Conservation (phyloP, 2,888 invertebrate species). For the Crematogaster levior region DNA sequence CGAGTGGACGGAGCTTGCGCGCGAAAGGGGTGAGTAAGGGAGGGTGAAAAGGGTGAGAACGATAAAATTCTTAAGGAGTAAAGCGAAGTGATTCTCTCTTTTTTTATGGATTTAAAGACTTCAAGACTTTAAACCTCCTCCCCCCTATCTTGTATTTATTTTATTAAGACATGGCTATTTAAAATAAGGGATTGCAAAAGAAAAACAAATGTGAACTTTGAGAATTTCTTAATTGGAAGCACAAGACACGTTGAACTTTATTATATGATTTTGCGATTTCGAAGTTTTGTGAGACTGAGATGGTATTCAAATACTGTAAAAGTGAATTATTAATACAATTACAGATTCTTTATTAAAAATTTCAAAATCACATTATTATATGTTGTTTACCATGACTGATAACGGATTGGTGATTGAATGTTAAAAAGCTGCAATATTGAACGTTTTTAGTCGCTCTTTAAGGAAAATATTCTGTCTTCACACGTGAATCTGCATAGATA, state of each 20-base stretch:
- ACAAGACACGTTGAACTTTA: background rate
- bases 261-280: background rate
- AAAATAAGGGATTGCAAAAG: background rate
- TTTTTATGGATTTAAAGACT: constrained; percentile 32
- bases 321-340: background rate
- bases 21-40: constrained; percentile 21
- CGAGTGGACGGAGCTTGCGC: constrained; percentile 37
- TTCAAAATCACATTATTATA: background rate
- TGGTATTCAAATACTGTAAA: background rate
- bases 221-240: background rate
- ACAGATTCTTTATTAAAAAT: background rate
- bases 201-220: background rate
- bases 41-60: constrained; percentile 31
- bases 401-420: background rate
- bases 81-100: constrained; percentile 43
- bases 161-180: background rate
- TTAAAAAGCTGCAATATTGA: background rate
- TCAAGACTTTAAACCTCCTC: no score
- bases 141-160: constrained; percentile 35
- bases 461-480: background rate
- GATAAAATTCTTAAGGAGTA: constrained; percentile 59
- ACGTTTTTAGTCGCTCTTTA: background rate
- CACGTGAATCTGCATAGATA: background rate
- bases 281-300: background rate
- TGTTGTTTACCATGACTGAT: background rate